phyloP scores from a whole-genome alignment of 1,140 invertebrate genomes.

The Sipha flava region DNA sequence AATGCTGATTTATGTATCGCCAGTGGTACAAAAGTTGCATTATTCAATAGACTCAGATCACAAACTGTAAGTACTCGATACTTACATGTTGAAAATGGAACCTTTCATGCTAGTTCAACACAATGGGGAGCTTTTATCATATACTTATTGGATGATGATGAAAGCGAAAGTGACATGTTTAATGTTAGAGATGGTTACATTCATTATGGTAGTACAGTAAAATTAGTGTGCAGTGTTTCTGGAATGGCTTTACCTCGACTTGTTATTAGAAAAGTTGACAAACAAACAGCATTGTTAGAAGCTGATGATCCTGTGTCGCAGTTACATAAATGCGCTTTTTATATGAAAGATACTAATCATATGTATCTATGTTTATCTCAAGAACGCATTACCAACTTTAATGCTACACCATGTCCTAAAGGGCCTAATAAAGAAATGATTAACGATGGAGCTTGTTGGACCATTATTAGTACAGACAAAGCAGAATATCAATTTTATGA shows the following conservation, averaged over 20 bases:
- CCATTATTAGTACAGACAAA: conserved; percentile 98
- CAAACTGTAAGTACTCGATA: conserved; percentile 98
- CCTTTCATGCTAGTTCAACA: conserved; percentile 97
- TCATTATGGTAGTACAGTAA: conserved; percentile 97
- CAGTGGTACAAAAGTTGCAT: conserved; percentile 97
- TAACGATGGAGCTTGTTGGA: conserved; percentile 99
- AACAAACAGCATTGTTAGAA: conserved; percentile 95
- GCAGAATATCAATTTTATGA: conserved; percentile 99
- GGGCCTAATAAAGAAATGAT: conserved; percentile 99
- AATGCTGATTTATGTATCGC: conserved; percentile 99
- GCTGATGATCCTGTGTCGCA: conserved; percentile 98
- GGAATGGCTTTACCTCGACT: conserved; percentile 95
- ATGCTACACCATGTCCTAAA: conserved; percentile 94
- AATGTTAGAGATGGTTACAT: conserved; percentile 96
- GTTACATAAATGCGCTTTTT: conserved; percentile 98
- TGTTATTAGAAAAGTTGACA: conserved; percentile 98
- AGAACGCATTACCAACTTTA: conserved; percentile 98
- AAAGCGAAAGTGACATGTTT: conserved; percentile 96
- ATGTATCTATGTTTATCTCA: conserved; percentile 98
- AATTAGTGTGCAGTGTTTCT: conserved; percentile 95
- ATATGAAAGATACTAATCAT: conserved; percentile 98
- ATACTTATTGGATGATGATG: conserved; percentile 93
- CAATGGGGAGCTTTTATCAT: conserved; percentile 99
- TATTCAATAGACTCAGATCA: conserved; percentile 95
- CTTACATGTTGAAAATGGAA: conserved; percentile 96